These are phyloP conservation scores for Trogon surrucura DNA, from an alignment of 2,113 vertebrate species.

Conservation along the genomic window DNA sequence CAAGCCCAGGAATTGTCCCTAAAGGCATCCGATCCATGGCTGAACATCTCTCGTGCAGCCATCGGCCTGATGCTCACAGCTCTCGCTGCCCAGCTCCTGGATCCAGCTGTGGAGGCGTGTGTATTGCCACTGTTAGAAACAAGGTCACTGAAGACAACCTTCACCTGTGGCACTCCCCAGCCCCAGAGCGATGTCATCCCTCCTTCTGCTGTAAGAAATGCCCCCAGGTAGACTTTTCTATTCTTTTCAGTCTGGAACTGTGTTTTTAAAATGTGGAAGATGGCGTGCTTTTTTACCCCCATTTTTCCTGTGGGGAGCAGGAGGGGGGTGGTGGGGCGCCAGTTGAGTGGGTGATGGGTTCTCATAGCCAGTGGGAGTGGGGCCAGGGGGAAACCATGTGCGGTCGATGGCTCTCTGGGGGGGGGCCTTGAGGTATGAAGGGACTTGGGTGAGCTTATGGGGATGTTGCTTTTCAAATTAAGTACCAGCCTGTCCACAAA, in stretches of 20 bases:
- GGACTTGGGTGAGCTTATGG: background rate
- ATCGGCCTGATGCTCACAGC: background rate
- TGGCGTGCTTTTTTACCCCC: background rate
- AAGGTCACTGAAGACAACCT: background rate
- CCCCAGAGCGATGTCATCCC: accelerated
- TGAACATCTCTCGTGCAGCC: accelerated
- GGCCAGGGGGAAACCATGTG: accelerated
- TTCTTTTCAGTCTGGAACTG: background rate
- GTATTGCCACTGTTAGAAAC: accelerated
- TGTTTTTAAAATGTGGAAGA: background rate
- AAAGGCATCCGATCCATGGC: accelerated
- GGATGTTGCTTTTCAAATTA: background rate
- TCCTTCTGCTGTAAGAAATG: background rate
- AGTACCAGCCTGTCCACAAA: background rate
- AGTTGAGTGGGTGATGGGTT: accelerated
- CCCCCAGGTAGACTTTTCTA: background rate
- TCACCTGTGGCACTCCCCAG: background rate
- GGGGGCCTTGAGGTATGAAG: background rate
- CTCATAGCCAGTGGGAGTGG: accelerated
- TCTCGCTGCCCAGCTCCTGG: background rate
- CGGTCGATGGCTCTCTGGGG: background rate
- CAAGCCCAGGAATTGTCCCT: accelerated
- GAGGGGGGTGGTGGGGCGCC: background rate
- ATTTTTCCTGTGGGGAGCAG: background rate
- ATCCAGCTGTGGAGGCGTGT: accelerated